Evolutionary conservation across 2,888 invertebrate genomes (phyloP).

Genomic region (Eugnorisma glareosa): DNA sequence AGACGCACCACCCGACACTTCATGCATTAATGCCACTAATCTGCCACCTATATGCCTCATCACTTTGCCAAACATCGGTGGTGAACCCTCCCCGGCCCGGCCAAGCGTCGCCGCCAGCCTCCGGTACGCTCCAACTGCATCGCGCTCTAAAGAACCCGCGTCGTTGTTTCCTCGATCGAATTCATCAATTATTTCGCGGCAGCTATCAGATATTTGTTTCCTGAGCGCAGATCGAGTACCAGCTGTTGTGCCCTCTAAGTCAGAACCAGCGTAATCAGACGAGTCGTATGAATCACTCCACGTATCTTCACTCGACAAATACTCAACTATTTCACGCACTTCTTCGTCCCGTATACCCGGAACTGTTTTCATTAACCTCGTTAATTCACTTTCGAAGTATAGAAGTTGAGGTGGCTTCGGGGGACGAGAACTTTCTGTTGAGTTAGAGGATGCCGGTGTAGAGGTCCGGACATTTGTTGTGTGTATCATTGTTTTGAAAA

Average conservation of each 20-base stretch:
- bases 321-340: conserved; percentile 97
- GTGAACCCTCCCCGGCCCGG: conserved; percentile 93
- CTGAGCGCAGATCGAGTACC: conserved; percentile 92
- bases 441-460: conserved; percentile 90
- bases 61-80: conserved; percentile 96
- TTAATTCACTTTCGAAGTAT: conserved; percentile 97
- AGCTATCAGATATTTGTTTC: conserved; percentile 96
- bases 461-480: conserved; percentile 90
- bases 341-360: conserved; percentile 97
- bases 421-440: conserved; percentile 90
- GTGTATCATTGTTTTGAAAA: conserved; percentile 97
- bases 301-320: conserved; percentile 97
- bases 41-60: conserved; percentile 97
- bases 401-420: conserved; percentile 96
- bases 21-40: conserved; percentile 97
- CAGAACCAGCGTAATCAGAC: conserved; percentile 97
- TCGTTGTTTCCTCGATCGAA: conserved; percentile 94
- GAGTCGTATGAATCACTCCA: conserved; percentile 98
- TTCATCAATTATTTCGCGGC: conserved; percentile 96
- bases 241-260: conserved; percentile 93
- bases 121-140: conserved; percentile 96
- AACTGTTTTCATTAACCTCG: conserved; percentile 97
- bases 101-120: conserved; percentile 96
- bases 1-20: conserved; percentile 95
- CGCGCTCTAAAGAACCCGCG: conserved; percentile 91